Evolutionary conservation across 2,888 invertebrate species (phyloP), one percentile per base, ranked within the genome.

Genomic region (Hipparchia semele): DNA sequence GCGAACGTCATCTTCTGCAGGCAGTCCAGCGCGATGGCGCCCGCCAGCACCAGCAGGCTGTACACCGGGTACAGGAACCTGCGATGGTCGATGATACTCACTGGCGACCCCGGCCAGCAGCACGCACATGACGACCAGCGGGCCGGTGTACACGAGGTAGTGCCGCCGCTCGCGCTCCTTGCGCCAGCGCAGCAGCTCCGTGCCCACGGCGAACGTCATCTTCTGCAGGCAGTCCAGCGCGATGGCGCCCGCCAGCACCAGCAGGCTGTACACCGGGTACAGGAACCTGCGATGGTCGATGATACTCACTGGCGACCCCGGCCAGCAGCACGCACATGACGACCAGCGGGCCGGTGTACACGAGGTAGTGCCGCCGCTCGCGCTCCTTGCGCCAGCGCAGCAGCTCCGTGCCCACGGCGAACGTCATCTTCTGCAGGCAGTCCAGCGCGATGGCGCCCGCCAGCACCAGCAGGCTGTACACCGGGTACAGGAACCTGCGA

Each of bases 21-120:
- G 71, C 96, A 95, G 86, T 98, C 98, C 45, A 98, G 92, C 0
- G 96, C 95, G 78, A 98, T 96, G 6, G 97, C 97, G 0, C 97
- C 97, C 69, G 96, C 95, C 33, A 98, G 92, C 79, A 98, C 97
- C 72, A 99, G 96, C 92, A 99, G 94, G 10, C 99, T 99, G 94
- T 99, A 99, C 9, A 99, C 95, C 0, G 99, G 99, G 88, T 98
- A 99, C 66, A 99, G 92, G 94, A 99, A 99, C 76, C 98, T 95
- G 86, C 3, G 4, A 2, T 39, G 4, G n/a, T n/a, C n/a, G 23
- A 23, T 23, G n/a, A 23, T n/a, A 84, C 85, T 84, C 61, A 95
- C 95, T 92, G 51, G 92, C 86, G 12, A 94, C 61, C 0, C 95
- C 95, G 10, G 95, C 95, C 1, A 96, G 79, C 7, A 95, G 76